phyloP scores from a whole-genome alignment of 1,140 invertebrate species.

The Hesperophylax magnus region DNA sequence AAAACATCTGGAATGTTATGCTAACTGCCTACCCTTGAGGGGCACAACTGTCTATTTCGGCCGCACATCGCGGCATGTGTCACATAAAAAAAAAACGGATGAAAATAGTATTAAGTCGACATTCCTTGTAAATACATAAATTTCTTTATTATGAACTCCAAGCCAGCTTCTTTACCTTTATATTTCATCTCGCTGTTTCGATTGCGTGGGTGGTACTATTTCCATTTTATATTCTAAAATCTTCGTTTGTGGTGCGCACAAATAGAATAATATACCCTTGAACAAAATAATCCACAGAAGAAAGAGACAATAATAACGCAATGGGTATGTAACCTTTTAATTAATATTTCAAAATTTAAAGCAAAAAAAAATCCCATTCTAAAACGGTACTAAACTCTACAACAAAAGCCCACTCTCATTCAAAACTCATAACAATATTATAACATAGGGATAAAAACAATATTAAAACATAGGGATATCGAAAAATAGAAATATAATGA shows the following conservation, averaged over 20 bases:
- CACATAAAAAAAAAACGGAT: slow-evolving; percentile 15
- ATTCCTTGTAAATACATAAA: slow-evolving; percentile 23
- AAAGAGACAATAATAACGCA: not conserved
- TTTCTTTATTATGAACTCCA: not conserved
- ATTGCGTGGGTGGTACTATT: slow-evolving; percentile 1
- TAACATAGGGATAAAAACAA: too few relatives aligned
- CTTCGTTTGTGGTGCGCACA: not conserved
- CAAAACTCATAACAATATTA: too few relatives aligned
- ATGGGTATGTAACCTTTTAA: not conserved
- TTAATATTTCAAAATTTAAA: too few relatives aligned
- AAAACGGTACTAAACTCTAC: too few relatives aligned
- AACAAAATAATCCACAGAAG: not conserved
- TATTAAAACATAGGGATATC: too few relatives aligned
- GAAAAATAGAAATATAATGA: too few relatives aligned
- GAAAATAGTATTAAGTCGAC: slow-evolving; percentile 11
- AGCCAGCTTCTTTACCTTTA: not conserved
- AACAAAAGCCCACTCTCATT: too few relatives aligned
- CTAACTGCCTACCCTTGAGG: too few relatives aligned
- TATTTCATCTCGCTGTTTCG: slow-evolving; percentile 10
- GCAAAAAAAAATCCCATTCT: too few relatives aligned
- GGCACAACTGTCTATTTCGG: not conserved
- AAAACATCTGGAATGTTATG: too few relatives aligned
- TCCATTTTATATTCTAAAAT: not conserved
- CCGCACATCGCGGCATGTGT: not conserved
- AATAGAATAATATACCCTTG: not conserved